A percentile compares a stretch with the other conserved stretches of the same genome.
Evolutionary conservation across 2,113 vertebrate genomes (phyloP).

Genomic region (Prietella phreatophila): DNA sequence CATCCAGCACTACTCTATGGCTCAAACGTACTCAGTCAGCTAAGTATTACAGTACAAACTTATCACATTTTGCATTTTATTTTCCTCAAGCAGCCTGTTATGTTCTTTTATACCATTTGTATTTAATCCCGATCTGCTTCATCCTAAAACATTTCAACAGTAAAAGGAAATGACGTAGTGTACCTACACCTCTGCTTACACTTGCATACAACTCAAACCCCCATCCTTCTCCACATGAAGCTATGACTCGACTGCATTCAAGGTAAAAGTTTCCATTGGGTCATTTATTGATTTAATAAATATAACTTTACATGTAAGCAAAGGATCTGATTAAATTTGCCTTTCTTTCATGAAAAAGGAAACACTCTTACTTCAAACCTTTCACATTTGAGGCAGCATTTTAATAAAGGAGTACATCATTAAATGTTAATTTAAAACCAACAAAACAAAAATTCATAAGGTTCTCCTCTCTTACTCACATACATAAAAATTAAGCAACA

Average conservation of each 20-base stretch:
- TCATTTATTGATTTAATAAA: too few species aligned
- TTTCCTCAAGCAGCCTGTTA: too few species aligned
- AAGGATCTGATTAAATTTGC: not conserved
- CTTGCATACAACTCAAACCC: not conserved
- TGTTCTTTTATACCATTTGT: too few species aligned
- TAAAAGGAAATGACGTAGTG: too few species aligned
- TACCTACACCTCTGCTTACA: not conserved
- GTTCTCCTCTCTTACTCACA: not conserved
- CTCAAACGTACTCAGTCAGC: too few species aligned
- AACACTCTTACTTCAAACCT: not conserved
- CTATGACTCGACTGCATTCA: not conserved
- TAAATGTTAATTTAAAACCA: not conserved
- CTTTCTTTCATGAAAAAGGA: not conserved
- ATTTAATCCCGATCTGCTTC: too few species aligned
- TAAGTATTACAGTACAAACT: too few species aligned
- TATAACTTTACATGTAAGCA: too few species aligned
- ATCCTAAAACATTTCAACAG: too few species aligned
- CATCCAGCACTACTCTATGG: too few species aligned
- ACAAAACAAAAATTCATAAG: not conserved
- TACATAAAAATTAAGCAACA: slow-evolving; percentile 11
- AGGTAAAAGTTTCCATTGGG: not conserved
- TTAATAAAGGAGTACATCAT: not conserved
- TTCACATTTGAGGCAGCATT: slow-evolving; percentile 25
- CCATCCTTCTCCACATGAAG: not conserved
- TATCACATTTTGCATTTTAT: too few species aligned